Evolutionary conservation across 1,140 invertebrate genomes (phyloP), one percentile per base, ranked within the genome.

Genomic region (Drosophila sp.): DNA sequence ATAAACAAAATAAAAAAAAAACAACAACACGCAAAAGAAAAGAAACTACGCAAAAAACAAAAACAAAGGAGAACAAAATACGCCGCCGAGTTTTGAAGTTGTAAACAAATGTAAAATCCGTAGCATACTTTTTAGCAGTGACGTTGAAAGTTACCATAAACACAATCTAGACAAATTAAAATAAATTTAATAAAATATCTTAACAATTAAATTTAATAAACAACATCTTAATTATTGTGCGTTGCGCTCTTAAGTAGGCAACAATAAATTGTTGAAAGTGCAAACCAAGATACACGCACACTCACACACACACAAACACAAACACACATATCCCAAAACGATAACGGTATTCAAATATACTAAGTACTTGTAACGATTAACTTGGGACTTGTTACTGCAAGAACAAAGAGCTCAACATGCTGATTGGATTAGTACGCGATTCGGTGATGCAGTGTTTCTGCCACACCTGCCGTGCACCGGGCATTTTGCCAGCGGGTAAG

Each of bases 401-500:
- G 7, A 18, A 11, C 53, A 57, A 46, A 56, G 46, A n/a, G 18
- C 9, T 41, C 83, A 92, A 92, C 92, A 97, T 97, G 96, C 93
- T 97, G 93, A 96, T 97, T 93, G 95, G 94, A 92, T 94, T 97
- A 84, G 95, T 97, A 90, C 95, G 95, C 92, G 96, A 97, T 92
- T 97, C 96, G 81, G 95, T 97, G 91, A 94, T 97, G 94, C 95
- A 96, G 94, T 97, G 96, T 94, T 97, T 97, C 93, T 97, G 96
- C 93, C 96, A 96, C 92, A 96, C 96, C 92, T 97, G 96, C 94
- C 95, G 96, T 91, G 95, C 95, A 89, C 96, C 96, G 43, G 83
- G 82, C 70, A 93, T 96, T 75, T 93, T 95, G 78, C 93, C 95
- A 84, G 93, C 95, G 93, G 95, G 95, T 96, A 93, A 94, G 94